These are phyloP conservation scores for Hemiprocne comata DNA, from an alignment of 2,113 vertebrate species.

Conservation along the genomic window DNA sequence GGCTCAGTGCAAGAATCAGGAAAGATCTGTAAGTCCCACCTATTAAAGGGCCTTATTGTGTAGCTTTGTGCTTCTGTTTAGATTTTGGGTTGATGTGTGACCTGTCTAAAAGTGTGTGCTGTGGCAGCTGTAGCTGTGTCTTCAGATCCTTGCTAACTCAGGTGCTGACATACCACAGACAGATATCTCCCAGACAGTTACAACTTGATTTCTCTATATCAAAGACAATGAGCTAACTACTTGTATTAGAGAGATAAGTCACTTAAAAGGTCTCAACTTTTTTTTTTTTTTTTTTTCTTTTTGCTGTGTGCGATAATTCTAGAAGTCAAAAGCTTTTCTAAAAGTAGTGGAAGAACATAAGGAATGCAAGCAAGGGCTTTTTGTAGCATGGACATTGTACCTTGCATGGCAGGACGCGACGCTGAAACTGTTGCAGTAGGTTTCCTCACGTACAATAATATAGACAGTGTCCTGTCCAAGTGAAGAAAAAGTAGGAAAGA, in stretches of 20 bases:
- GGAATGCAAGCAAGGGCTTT: neutral
- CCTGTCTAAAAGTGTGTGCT: neutral
- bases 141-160: neutral
- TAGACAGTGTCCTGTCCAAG: neutral
- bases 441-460: neutral
- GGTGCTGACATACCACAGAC: neutral
- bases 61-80: neutral
- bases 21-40: neutral
- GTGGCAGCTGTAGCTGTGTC: neutral
- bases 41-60: fast-evolving
- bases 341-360: neutral
- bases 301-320: neutral
- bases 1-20: neutral
- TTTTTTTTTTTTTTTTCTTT: neutral
- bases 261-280: neutral
- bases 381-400: too few relatives aligned
- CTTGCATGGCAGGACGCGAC: neutral
- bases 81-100: neutral
- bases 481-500: neutral
- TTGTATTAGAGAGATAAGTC: neutral
- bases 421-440: neutral
- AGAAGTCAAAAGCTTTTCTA: neutral
- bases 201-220: neutral
- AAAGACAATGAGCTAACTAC: neutral
- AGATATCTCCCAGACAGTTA: neutral